Evolutionary conservation across 2,113 vertebrate genomes (phyloP).

Genomic region (Prietella phreatophila): DNA sequence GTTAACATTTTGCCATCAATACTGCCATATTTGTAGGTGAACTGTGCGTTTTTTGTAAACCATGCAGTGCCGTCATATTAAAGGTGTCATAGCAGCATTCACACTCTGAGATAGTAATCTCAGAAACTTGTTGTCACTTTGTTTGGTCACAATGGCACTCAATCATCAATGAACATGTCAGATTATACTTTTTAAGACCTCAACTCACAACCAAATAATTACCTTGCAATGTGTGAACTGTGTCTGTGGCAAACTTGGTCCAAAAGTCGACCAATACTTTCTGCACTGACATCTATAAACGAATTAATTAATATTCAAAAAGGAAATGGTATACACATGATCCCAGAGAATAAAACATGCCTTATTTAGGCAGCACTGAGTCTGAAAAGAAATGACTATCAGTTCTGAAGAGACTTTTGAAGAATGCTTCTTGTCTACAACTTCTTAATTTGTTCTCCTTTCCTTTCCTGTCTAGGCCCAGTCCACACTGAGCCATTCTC

Average conservation of each 20-base stretch:
- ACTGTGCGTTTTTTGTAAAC: background rate
- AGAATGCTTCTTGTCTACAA: conserved; percentile 56
- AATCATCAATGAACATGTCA: background rate
- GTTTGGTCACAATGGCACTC: background rate
- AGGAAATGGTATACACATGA: conserved; percentile 1
- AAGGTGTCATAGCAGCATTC: background rate
- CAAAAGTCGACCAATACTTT: background rate
- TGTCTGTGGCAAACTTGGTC: background rate
- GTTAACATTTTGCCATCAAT: background rate
- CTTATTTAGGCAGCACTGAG: conserved; percentile 21
- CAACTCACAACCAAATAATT: background rate
- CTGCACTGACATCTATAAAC: background rate
- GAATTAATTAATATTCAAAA: conserved; percentile 23
- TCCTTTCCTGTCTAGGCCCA: conserved; percentile 40
- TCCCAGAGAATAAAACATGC: conserved; percentile 20
- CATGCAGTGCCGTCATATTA: background rate
- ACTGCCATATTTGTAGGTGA: background rate
- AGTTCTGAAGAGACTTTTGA: conserved; percentile 54
- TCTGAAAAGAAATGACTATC: conserved; percentile 29
- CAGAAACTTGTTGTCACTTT: background rate
- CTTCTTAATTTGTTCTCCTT: conserved; percentile 70
- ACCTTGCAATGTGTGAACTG: background rate
- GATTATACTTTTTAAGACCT: background rate
- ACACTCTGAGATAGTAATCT: background rate
- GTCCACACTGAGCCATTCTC: conserved; percentile 28